Evolutionary conservation across 2,888 invertebrate species (phyloP).

Genomic region (Epinotia ramella): DNA sequence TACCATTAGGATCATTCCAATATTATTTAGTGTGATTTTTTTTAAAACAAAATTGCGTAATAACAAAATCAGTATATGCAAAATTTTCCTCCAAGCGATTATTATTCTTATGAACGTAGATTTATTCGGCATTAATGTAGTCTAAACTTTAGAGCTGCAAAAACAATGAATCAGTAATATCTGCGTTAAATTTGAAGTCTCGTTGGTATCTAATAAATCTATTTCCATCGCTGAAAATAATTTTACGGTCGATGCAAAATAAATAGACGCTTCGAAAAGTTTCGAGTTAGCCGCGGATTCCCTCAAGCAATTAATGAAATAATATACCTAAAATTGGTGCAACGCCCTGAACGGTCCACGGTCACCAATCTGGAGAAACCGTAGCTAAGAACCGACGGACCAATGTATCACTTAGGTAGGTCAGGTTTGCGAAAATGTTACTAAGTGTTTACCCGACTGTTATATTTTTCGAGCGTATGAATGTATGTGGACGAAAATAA

Average conservation of each 20-base stretch:
- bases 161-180: background rate
- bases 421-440: background rate
- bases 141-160: background rate
- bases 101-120: no score
- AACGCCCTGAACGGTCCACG: constrained; percentile 67
- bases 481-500: no score
- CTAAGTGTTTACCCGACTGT: no score
- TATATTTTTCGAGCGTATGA: no score
- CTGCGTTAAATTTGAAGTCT: background rate
- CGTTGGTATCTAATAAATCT: background rate
- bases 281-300: constrained; percentile 66
- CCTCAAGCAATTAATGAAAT: constrained; percentile 81
- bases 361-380: constrained; percentile 64
- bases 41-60: background rate
- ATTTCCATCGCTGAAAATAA: constrained; percentile 5
- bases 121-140: no score
- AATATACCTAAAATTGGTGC: constrained; percentile 82
- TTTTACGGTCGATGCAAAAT: constrained; percentile 21
- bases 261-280: constrained; percentile 58
- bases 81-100: background rate
- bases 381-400: constrained; percentile 27
- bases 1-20: background rate
- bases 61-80: background rate
- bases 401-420: constrained; percentile 10
- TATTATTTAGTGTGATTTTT: background rate